Evolutionary conservation across 2,797 vertebrate genomes (phyloP).

Genomic region (Sparus aurata): DNA sequence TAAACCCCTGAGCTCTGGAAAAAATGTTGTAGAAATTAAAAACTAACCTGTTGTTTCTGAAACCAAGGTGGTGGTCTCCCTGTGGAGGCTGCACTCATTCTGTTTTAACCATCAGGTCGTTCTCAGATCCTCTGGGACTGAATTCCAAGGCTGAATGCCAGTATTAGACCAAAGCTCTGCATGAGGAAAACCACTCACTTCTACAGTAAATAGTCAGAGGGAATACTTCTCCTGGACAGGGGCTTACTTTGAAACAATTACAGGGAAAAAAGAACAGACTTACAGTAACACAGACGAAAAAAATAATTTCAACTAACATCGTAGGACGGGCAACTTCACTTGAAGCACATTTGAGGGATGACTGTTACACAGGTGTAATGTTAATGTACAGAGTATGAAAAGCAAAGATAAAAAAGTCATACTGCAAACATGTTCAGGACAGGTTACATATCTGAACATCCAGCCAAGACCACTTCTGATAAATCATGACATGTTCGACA

Average conservation of each 20-base stretch:
- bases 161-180: constrained; percentile 50
- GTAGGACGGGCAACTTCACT: constrained; percentile 11
- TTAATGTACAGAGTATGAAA: background rate
- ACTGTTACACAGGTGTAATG: background rate
- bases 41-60: constrained; percentile 43
- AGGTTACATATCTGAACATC: background rate
- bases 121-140: constrained; percentile 61
- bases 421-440: background rate
- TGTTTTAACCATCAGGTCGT: constrained; percentile 76
- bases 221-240: constrained; percentile 31
- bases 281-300: constrained; percentile 4
- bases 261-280: background rate
- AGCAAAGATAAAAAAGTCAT: constrained; percentile 7
- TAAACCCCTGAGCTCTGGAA: background rate
- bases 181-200: constrained; percentile 74
- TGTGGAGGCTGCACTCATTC: constrained; percentile 58
- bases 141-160: constrained; percentile 76
- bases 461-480: background rate
- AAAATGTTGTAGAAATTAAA: constrained; percentile 39
- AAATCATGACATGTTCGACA: background rate
- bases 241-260: constrained; percentile 33
- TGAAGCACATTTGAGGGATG: background rate
- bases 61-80: constrained; percentile 60
- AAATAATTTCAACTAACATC: constrained; percentile 19
- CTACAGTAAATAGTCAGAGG: constrained; percentile 45